Conservation (phyloP, 1,140 invertebrate genomes). For the Hylaeus anthracinus region DNA sequence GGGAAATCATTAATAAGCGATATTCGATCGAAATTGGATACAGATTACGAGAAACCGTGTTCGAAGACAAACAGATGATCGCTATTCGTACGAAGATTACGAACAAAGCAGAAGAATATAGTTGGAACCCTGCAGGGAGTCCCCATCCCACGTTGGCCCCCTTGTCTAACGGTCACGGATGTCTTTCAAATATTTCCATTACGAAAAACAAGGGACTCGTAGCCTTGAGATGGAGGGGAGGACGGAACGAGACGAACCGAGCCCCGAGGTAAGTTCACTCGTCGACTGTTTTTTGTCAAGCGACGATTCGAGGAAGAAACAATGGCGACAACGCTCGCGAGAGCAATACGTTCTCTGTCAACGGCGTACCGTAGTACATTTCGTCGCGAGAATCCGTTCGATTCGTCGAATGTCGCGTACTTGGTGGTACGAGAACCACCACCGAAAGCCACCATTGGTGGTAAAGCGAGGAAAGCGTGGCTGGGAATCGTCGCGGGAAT, state of each 20-base stretch:
- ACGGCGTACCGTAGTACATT: not conserved
- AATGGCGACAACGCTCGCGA: constrained; percentile 6
- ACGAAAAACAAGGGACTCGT: no score
- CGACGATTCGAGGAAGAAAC: not conserved
- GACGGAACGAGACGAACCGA: not conserved
- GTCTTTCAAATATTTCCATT: no score
- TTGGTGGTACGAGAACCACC: not conserved
- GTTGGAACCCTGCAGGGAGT: no score
- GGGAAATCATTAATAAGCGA: no score
- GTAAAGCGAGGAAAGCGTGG: not conserved
- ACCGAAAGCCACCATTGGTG: not conserved
- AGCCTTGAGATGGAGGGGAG: no score
- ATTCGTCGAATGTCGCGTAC: not conserved
- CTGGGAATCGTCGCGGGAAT: constrained; percentile 8
- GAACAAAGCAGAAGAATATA: no score
- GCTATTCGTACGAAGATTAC: no score
- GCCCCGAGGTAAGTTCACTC: not conserved
- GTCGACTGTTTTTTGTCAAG: not conserved
- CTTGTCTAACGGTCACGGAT: no score
- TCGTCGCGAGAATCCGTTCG: not conserved
- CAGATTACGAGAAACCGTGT: no score
- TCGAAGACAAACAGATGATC: no score
- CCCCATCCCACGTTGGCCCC: no score
- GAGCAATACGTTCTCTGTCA: not conserved
- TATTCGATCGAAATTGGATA: no score